Evolutionary conservation across 2,888 invertebrate genomes (phyloP).

Genomic region (Ennomos erosarius): DNA sequence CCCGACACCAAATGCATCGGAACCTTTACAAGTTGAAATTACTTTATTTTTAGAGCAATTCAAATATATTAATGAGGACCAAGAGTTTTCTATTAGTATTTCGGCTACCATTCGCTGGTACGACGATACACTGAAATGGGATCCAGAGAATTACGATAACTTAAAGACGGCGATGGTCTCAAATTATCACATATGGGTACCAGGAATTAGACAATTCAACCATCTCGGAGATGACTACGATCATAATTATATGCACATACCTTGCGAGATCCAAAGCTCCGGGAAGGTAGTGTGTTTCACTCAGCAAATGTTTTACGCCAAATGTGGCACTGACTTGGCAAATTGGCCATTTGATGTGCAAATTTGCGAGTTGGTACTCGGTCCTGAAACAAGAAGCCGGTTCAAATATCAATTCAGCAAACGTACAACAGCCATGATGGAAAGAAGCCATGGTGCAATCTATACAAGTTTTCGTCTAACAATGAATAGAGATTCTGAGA

Average conservation of each 20-base stretch:
- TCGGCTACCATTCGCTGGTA: constrained; percentile 44
- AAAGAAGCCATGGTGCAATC: constrained; percentile 47
- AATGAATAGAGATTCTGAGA: constrained; percentile 11
- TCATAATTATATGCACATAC: not conserved
- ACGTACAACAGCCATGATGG: constrained; percentile 15
- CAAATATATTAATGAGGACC: constrained; percentile 42
- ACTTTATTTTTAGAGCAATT: constrained; percentile 50
- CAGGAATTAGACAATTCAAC: constrained; percentile 46
- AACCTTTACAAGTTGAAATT: constrained; percentile 35
- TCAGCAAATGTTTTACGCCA: not conserved
- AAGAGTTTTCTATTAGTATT: constrained; percentile 42
- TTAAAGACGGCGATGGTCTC: constrained; percentile 29
- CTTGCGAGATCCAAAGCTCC: constrained; percentile 26
- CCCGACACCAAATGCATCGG: constrained; percentile 15
- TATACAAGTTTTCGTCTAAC: constrained; percentile 23
- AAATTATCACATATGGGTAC: constrained; percentile 45
- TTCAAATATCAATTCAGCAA: constrained; percentile 33
- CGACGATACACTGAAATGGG: constrained; percentile 54
- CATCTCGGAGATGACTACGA: constrained; percentile 22
- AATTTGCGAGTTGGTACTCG: constrained; percentile 42
- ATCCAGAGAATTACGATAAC: constrained; percentile 47
- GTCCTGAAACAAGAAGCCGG: constrained; percentile 8
- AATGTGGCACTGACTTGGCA: constrained; percentile 36
- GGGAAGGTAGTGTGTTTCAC: constrained; percentile 28
- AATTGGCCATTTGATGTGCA: constrained; percentile 51